phyloP scores from a whole-genome alignment of 1,140 invertebrate genomes.

The Sitodiplosis mosellana region DNA sequence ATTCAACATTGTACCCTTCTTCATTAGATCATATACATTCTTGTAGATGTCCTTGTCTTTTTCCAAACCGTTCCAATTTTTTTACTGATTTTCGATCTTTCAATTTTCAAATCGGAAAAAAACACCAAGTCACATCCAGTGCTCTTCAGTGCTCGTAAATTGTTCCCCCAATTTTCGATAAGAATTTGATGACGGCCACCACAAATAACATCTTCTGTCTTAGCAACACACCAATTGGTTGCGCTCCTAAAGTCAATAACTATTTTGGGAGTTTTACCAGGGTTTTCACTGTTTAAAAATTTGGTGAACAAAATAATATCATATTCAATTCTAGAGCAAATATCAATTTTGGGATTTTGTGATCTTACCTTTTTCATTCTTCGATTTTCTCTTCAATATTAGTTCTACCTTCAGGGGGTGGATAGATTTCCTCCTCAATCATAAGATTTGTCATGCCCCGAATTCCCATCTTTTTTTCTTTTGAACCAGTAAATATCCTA shows the following conservation, averaged over 20 bases:
- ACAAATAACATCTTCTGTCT: neutral
- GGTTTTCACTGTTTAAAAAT: neutral
- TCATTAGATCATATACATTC: neutral
- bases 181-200: neutral
- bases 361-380: neutral
- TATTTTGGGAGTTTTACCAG: neutral
- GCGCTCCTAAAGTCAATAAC: neutral
- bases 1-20: no score
- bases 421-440: no score
- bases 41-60: no score
- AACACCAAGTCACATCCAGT: neutral
- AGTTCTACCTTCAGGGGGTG: no score
- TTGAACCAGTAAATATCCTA: no score
- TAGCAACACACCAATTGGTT: neutral
- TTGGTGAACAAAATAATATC: neutral
- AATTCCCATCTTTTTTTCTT: no score
- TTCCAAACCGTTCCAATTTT: no score
- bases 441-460: no score
- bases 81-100: neutral
- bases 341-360: neutral
- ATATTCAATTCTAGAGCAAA: no score
- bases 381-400: slow-evolving; percentile 1
- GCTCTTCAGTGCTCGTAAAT: neutral
- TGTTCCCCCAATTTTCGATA: neutral
- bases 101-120: neutral